Evolutionary conservation across 2,113 vertebrate species (phyloP), one percentile per base, ranked within the genome.

Genomic region (Lasiurus cinereus): DNA sequence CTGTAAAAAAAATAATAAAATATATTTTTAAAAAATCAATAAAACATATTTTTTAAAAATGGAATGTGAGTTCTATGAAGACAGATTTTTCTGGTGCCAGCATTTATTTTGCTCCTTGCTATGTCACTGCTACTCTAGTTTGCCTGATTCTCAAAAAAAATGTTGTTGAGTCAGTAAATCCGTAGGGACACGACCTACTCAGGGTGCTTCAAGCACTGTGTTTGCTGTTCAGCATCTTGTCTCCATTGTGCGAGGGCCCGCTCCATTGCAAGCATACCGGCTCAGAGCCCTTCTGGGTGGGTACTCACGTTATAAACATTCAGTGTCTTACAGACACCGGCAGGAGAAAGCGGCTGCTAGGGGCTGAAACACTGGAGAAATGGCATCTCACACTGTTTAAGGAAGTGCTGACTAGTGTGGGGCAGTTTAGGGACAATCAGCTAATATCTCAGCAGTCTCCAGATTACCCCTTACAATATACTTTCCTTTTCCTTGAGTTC

Each of bases 401-500:
- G 89, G 70, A 90, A 69, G 67, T 87, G 33, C 36, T 83, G 52
- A 76, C 6, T 73, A 62, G 43, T 86, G 33, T 76, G 33, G 73
- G 52, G 6, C 79, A 79, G 27, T 59, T 88, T 69, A 69, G 69
- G 56, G 66, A 46, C 21, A 31, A 4, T 83, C 11, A 29, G 9
- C 24, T 83, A 86, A 12, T 66, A 43, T 82, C 86, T 92, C 46
- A 83, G 39, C 79, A 67, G 70, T 92, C 11, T 29, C 62, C 52
- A 39, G 16, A n/a, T 93, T 92, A 66, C 84, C 33, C 33, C 24
- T 70, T 90, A 19, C 7, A 77, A 0, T 85, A 31, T 56, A 39
- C 52, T 88, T 91, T 77, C n/a, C 85, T 88, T 95, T 90, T 59
- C 59, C 33, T 22, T 88, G 50, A 64, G 33, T 64, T 94, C 22